Percentiles rank a stretch among this genome's conserved stretches.
phyloP scores from a whole-genome alignment of 2,888 invertebrate species.

The Scaptomyza polygonia region DNA sequence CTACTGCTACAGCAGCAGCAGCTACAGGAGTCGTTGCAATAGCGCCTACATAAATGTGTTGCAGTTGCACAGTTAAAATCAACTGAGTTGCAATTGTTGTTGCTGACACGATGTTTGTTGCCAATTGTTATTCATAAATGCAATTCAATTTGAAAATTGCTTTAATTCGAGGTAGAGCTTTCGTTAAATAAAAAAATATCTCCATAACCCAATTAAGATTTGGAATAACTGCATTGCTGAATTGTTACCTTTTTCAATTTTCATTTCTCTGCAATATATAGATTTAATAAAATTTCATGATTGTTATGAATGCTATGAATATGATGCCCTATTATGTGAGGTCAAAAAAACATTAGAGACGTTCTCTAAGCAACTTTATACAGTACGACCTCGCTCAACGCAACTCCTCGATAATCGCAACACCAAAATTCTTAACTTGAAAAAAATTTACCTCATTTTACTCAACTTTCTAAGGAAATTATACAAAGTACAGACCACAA shows the following conservation, averaged over 20 bases:
- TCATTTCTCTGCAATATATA: slow-evolving; percentile 3
- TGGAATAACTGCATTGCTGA: neutral
- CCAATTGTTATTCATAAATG: slow-evolving; percentile 80
- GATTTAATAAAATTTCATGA: too few relatives aligned
- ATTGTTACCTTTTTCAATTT: slow-evolving; percentile 2
- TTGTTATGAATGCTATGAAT: neutral
- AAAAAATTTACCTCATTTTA: too few relatives aligned
- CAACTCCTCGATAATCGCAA: too few relatives aligned
- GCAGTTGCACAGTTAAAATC: slow-evolving; percentile 7
- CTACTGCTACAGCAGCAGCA: slow-evolving; percentile 56
- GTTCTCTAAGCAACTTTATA: too few relatives aligned
- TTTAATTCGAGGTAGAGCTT: slow-evolving; percentile 62
- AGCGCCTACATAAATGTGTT: slow-evolving; percentile 49
- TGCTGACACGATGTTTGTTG: slow-evolving; percentile 21
- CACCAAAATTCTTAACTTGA: too few relatives aligned
- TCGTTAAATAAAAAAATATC: slow-evolving; percentile 58
- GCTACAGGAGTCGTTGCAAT: neutral
- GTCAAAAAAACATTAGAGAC: neutral
- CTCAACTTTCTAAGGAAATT: too few relatives aligned
- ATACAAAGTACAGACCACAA: too few relatives aligned
- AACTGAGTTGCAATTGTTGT: slow-evolving; percentile 37
- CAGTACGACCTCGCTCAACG: too few relatives aligned
- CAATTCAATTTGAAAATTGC: slow-evolving; percentile 79
- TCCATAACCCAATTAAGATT: slow-evolving; percentile 48
- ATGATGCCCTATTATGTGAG: neutral